phyloP scores from a whole-genome alignment of 2,113 vertebrate genomes.

The Pyrgilauda ruficollis region DNA sequence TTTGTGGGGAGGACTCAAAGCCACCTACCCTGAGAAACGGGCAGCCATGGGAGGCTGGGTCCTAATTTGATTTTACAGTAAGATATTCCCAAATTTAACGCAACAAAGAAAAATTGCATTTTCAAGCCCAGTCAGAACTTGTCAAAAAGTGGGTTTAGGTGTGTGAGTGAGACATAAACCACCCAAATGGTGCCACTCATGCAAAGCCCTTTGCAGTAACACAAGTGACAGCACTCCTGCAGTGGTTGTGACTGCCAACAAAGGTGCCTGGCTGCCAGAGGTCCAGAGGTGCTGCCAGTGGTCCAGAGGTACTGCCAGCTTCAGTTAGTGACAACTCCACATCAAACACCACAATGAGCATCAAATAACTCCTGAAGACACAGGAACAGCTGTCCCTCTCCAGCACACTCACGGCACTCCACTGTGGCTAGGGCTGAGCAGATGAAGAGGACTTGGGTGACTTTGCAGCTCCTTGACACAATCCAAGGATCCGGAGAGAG shows the following conservation, averaged over 20 bases:
- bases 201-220: not conserved
- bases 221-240: fast-evolving
- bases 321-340: not conserved
- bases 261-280: fast-evolving
- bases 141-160: not conserved
- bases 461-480: not conserved
- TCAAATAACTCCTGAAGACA: not conserved
- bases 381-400: not conserved
- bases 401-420: fast-evolving
- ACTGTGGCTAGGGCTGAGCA: not conserved
- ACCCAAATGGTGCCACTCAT: not conserved
- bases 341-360: not conserved
- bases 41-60: not conserved
- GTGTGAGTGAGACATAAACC: not conserved
- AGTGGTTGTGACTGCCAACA: not conserved
- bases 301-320: not conserved
- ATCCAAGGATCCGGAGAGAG: not conserved
- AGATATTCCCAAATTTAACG: not conserved
- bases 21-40: not conserved
- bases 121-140: not conserved
- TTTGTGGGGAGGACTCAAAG: not conserved
- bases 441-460: not conserved
- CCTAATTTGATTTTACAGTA: not conserved
- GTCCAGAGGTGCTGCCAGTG: not conserved
- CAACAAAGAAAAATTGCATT: not conserved